A percentile compares a stretch with the other conserved stretches of the same genome.
Conservation (phyloP, 2,113 vertebrate genomes). For the Ramphastos sulfuratus region DNA sequence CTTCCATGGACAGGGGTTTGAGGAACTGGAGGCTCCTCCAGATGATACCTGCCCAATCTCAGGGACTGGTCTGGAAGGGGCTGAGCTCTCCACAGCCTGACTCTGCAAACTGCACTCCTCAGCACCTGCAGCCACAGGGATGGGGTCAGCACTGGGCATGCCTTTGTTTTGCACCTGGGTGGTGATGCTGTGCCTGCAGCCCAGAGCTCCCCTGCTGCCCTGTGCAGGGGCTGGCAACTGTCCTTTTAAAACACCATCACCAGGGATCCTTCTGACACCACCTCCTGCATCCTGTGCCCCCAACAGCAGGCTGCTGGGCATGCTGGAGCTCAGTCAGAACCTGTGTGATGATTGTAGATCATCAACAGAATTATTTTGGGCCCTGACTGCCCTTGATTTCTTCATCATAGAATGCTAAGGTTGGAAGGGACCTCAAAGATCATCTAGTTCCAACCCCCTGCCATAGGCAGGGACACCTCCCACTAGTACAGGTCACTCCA, state of each 20-base stretch:
- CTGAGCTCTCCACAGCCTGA: neutral
- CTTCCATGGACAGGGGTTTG: neutral
- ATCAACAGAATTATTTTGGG: constrained; percentile 32
- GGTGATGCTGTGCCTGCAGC: neutral
- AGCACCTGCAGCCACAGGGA: neutral
- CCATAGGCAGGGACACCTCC: no score
- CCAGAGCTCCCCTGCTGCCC: neutral
- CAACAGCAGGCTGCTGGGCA: neutral
- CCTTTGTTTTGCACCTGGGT: no score
- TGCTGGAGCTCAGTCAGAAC: neutral
- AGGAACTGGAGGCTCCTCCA: neutral
- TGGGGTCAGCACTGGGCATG: neutral
- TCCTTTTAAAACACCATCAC: neutral
- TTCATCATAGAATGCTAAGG: no score
- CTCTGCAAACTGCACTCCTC: neutral
- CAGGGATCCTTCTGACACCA: no score
- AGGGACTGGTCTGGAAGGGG: neutral
- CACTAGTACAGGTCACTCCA: no score
- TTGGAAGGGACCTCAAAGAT: no score
- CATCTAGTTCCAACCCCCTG: no score
- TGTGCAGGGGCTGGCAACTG: no score
- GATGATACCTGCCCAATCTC: neutral
- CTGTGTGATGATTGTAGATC: neutral
- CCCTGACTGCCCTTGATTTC: neutral
- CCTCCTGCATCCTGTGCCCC: neutral